Evolutionary conservation across 1,140 invertebrate species (phyloP), one percentile per base, ranked within the genome.

Genomic region (Hylyphantes graminicola): DNA sequence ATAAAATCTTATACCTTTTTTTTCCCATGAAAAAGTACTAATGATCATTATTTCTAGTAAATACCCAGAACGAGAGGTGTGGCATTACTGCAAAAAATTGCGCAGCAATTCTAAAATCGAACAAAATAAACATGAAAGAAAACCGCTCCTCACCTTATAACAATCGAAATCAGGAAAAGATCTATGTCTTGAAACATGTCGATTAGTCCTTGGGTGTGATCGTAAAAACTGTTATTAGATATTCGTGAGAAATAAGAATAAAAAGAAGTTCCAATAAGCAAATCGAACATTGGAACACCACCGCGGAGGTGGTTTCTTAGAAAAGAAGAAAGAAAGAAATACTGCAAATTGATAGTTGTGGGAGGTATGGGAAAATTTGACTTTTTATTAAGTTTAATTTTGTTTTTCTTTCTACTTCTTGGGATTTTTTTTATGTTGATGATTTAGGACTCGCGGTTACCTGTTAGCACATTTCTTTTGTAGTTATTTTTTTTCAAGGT

Each of bases 141-240:
- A 35, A 35, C 35, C 35, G 35, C 35, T 35, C 35, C 35, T 35
- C 35, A 35, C 35, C 35, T 35, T 35, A 2, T 35, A 35, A 35
- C 35, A 35, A 35, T 35, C 35, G 1, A 5, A 35, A 35, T 35
- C 35, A 35, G 35, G 35, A 35, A n/a, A 35, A 35, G 35, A 35
- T 35, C 35, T 35, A 35, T 5, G 35, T 35, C 35, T 35, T 35
- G 5, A 5, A 35, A 35, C 35, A 35, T 35, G 35, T 51, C 72
- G 54, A 74, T 59, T 74, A 74, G n/a, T 17, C 72, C 72, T 74
- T 74, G 72, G 72, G 72, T 74, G 54, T 35, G 72, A 74, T 74
- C 54, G 35, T 74, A 74, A 74, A 74, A 74, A 59, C 70, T 73
- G 70, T 73, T 73, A 55, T 54, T 21, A 35, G n/a, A 48, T 48